Base-by-base conservation (phyloP, 2,797 vertebrate genomes). In the Holocentrus rufus region DNA sequence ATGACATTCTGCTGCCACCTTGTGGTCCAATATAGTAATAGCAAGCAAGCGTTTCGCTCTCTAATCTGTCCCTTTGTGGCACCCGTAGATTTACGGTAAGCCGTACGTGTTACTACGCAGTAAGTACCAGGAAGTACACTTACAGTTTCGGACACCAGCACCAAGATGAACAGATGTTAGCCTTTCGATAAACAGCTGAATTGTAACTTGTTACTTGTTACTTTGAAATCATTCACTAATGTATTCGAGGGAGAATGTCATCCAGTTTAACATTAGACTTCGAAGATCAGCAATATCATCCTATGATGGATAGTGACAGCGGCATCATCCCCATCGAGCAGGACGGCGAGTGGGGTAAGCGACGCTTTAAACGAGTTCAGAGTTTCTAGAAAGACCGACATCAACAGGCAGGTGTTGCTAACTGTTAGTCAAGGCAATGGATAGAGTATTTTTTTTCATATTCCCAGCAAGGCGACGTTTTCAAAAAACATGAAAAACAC, bases 331-430 rank as follows among this genome's bases (percentile, higher is more conserved):
- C 83, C 50, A 92, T 93, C 66, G 92, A 93, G 60, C 91, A 93
- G 71, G 93, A 91, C 78, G 91, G 88, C 79, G 93, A 94, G 83
- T 94, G 94, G 93, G 94, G 94, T 94, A 81, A 91, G 87, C 2
- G 46, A 22, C 10, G 5, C 36, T 44, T 14, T 39, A 8, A 39
- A 8, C 5, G 31, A 11, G 36, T 2, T 8, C 36, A 20, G 20
- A 57, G 50, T 27, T 73, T 67, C 31, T 47, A 31, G 57, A 79
- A 79, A 69, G 17, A 79, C 31, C 4, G 23, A 5, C 11, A 54
- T n/a, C n/a, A n/a, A n/a, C n/a, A n/a, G n/a, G n/a, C n/a, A n/a
- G n/a, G n/a, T n/a, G n/a, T n/a, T n/a, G n/a, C n/a, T n/a, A n/a
- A n/a, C n/a, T n/a, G n/a, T n/a, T n/a, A n/a, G n/a, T n/a, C n/a